phyloP scores from a whole-genome alignment of 1,140 invertebrate species.

The Atta cephalotes region DNA sequence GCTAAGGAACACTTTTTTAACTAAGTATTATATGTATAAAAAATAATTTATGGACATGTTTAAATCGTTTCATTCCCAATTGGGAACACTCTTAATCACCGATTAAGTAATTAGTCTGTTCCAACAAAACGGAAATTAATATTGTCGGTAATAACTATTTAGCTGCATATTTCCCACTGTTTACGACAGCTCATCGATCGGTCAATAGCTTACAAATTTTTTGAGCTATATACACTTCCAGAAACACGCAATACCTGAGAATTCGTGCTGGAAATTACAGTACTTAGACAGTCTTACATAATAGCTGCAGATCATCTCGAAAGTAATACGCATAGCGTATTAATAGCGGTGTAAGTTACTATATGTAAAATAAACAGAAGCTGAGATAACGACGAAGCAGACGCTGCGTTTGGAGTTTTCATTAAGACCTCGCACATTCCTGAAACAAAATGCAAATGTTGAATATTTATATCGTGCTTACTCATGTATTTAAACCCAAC shows the following conservation, averaged over 20 bases:
- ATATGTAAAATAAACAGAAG: slow-evolving; percentile 76
- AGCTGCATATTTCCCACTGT: slow-evolving; percentile 36
- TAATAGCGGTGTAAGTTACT: slow-evolving; percentile 67
- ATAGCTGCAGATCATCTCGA: slow-evolving; percentile 84
- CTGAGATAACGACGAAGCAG: slow-evolving; percentile 80
- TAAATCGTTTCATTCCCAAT: background rate
- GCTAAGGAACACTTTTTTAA: too few relatives aligned
- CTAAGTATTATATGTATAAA: slow-evolving; percentile 24
- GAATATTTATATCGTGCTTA: slow-evolving; percentile 50
- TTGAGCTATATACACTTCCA: slow-evolving; percentile 58
- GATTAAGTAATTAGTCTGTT: slow-evolving; percentile 46
- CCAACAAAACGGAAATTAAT: slow-evolving; percentile 47
- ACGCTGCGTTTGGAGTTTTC: slow-evolving; percentile 82
- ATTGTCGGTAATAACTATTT: slow-evolving; percentile 40
- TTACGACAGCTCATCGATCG: slow-evolving; percentile 29
- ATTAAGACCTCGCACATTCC: slow-evolving; percentile 84
- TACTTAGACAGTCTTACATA: slow-evolving; percentile 51
- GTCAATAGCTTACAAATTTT: slow-evolving; percentile 38
- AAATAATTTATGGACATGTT: slow-evolving; percentile 26
- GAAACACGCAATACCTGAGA: slow-evolving; percentile 63
- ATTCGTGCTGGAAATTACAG: slow-evolving; percentile 61
- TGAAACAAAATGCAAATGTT: slow-evolving; percentile 71
- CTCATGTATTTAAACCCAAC: slow-evolving; percentile 2
- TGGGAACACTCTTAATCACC: slow-evolving; percentile 6
- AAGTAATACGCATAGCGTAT: slow-evolving; percentile 72